phyloP scores from a whole-genome alignment of 2,113 vertebrate genomes.

The Neodon shergylaensis region DNA sequence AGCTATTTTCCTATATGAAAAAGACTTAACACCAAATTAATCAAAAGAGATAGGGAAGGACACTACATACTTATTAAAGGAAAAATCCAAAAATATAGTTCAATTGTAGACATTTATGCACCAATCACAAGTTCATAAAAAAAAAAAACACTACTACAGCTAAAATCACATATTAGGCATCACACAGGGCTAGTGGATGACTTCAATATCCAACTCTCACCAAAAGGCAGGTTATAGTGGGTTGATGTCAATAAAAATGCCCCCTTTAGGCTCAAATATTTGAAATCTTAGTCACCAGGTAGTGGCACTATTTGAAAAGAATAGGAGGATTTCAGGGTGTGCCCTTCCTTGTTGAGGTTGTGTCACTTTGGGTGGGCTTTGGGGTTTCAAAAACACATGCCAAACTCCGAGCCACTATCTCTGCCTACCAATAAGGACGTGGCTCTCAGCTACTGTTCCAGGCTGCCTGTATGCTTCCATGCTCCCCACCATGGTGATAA shows the following conservation, averaged over 20 bases:
- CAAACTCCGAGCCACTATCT: neutral
- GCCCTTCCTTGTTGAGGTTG: neutral
- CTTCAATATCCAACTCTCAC: neutral
- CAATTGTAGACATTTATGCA: neutral
- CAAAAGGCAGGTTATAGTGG: neutral
- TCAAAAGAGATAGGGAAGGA: neutral
- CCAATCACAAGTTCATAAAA: neutral
- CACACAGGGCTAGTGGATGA: neutral
- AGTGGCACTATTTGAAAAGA: neutral
- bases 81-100: neutral
- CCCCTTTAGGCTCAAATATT: neutral
- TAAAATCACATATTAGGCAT: neutral
- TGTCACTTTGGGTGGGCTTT: neutral
- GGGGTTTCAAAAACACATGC: neutral
- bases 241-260: neutral
- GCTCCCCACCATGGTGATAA: neutral
- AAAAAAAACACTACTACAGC: neutral
- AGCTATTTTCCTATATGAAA: neutral
- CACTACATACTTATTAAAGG: neutral
- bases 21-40: neutral
- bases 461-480: neutral
- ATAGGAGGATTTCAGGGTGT: neutral
- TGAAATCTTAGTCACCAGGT: neutral
- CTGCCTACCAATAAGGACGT: neutral
- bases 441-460: neutral